Percentiles rank a stretch among this genome's conserved stretches.
Conservation (phyloP, 1,140 invertebrate genomes). For the Chymomyza costata region DNA sequence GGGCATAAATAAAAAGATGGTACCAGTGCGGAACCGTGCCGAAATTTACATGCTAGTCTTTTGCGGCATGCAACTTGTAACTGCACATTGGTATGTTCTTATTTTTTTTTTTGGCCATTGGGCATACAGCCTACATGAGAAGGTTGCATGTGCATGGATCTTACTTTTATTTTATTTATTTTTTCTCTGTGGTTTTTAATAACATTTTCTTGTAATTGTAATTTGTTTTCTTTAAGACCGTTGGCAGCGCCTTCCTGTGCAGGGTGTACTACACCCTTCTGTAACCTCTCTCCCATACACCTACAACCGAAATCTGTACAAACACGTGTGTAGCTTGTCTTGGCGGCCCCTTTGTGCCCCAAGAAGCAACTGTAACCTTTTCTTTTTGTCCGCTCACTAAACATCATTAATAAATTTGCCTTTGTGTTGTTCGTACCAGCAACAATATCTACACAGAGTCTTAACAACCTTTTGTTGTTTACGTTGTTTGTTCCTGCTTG, state of each 20-base stretch:
- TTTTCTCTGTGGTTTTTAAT: constrained; percentile 59
- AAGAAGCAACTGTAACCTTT: constrained; percentile 51
- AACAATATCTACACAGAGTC: too few relatives aligned
- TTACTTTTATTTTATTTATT: constrained; percentile 46
- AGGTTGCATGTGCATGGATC: constrained; percentile 4
- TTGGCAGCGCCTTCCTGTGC: constrained; percentile 37
- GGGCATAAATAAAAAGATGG: constrained; percentile 14
- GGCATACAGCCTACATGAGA: constrained; percentile 41
- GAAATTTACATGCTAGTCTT: constrained; percentile 67
- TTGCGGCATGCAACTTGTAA: constrained; percentile 36
- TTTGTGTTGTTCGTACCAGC: constrained; percentile 42
- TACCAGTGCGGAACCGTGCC: constrained; percentile 21
- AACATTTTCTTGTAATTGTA: constrained; percentile 75
- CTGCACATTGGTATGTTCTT: constrained; percentile 21
- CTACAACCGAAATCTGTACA: neutral
- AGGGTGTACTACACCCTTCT: neutral
- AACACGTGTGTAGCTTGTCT: constrained; percentile 40
- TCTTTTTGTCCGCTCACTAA: constrained; percentile 28
- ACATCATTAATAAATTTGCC: constrained; percentile 68
- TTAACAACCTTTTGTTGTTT: constrained; percentile 60
- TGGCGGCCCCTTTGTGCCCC: constrained; percentile 58
- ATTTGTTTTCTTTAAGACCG: constrained; percentile 57
- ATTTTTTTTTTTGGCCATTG: constrained; percentile 47
- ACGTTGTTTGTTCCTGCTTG: constrained; percentile 58
- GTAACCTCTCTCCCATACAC: neutral